These are phyloP conservation scores for Apis laboriosa DNA, from an alignment of 1,140 invertebrate genomes.

Conservation along the genomic window DNA sequence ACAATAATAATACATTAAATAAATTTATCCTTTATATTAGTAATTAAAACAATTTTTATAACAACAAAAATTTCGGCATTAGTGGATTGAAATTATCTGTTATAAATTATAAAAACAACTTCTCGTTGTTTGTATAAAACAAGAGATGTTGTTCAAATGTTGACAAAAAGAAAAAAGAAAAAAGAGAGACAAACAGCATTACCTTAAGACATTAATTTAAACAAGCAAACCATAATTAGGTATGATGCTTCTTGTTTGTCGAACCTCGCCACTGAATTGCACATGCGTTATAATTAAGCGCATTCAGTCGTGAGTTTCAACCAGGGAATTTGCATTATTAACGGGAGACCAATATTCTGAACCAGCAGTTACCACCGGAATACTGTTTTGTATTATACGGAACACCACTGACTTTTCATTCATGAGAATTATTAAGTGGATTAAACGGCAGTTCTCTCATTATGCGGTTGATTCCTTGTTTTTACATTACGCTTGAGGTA, in stretches of 20 bases:
- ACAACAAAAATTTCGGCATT: too few species aligned
- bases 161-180: background rate
- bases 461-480: slow-evolving; percentile 2
- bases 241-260: background rate
- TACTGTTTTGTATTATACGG: slow-evolving; percentile 16
- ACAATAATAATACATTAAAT: too few species aligned
- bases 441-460: background rate
- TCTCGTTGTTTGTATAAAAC: too few species aligned
- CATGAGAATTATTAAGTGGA: slow-evolving; percentile 30
- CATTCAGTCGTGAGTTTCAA: slow-evolving; percentile 4
- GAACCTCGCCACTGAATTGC: background rate
- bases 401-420: slow-evolving; percentile 7
- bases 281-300: slow-evolving; percentile 17
- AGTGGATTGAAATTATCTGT: too few species aligned
- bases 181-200: too few species aligned
- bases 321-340: slow-evolving; percentile 15
- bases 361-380: background rate
- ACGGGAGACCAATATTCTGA: slow-evolving; percentile 13
- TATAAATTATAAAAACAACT: too few species aligned
- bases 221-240: background rate
- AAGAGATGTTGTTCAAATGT: background rate
- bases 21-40: too few species aligned
- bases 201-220: background rate
- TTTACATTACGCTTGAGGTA: background rate
- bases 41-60: too few species aligned